Conservation (phyloP, 2,888 invertebrate species). For the Frankliniella intonsa region DNA sequence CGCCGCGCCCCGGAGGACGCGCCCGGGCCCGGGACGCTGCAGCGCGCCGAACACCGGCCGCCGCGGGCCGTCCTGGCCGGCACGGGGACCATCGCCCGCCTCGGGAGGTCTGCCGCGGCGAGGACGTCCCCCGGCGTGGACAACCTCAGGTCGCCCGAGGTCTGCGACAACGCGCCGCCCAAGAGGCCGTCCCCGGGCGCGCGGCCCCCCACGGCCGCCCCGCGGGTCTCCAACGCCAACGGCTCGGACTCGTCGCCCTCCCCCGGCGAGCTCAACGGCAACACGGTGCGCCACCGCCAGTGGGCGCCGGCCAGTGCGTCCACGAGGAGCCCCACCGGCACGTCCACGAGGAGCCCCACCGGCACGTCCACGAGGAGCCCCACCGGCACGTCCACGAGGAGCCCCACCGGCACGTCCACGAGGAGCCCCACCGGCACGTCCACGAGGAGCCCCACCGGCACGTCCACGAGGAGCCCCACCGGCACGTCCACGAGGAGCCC, state of each 20-base stretch:
- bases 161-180: conserved; percentile 3
- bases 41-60: not conserved
- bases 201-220: not conserved
- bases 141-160: conserved; percentile 9
- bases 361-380: not conserved
- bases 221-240: conserved; percentile 2
- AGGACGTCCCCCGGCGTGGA: not conserved
- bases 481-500: not conserved
- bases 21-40: not conserved
- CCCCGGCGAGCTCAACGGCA: conserved; percentile 4
- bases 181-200: not conserved
- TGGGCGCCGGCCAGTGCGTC: not conserved
- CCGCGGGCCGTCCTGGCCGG: not conserved
- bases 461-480: too few relatives aligned
- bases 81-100: not conserved
- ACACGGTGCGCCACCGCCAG: not conserved
- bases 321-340: not conserved
- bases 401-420: too few relatives aligned
- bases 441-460: not conserved
- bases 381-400: not conserved
- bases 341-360: not conserved
- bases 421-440: not conserved
- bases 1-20: not conserved
- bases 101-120: not conserved
- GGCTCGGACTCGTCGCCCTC: conserved; percentile 18